Base-by-base conservation (phyloP, 2,888 invertebrate genomes). In the Meganola albula region DNA sequence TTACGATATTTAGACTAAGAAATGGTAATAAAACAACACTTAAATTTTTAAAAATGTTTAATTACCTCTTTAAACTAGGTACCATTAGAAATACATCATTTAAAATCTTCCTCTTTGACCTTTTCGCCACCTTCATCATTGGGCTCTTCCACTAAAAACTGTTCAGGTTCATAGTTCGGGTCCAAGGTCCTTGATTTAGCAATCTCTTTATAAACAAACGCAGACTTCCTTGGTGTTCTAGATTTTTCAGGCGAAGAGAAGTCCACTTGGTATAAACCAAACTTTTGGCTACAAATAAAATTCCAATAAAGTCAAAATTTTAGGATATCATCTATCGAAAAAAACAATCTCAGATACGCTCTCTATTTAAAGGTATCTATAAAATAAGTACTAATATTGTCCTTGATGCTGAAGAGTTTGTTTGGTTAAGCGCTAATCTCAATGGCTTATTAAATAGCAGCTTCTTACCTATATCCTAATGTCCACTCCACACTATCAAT, bases 211-310 rank as follows among this genome's bases (percentile, higher is more conserved):
- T 70, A 72, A 49, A 88, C 82, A 23, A 67, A 55, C 0, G 88
- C 87, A 0, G 93, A 93, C 21, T 83, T 79, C 61, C 92, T 91
- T 0, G 90, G 87, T 0, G 86, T 89, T 45, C 93, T 84, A 1
- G 87, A 79, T 40, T 89, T 87, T 0, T 84, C 73, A 0, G 87
- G 77, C 46, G 87, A 88, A 1, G 72, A 65, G 59, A 91, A 91
- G 58, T 94, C 89, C 0, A 93, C 91, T 49, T 88, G 78, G 48
- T 90, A 90, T 0, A 93, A 49, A 4, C 94, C 93, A 68, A 91
- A 93, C 59, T 87, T 88, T 42, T 87, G 82, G 7, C 91, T 91
- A 65, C 33, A 88, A 87, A 31, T 37, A 16, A 5, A 6, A 5
- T 16, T 16, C 40, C 51, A 40, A 24, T 24, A 25, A 13, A 1